Conservation (phyloP, 2,113 vertebrate species). For the Jaculus jaculus region DNA sequence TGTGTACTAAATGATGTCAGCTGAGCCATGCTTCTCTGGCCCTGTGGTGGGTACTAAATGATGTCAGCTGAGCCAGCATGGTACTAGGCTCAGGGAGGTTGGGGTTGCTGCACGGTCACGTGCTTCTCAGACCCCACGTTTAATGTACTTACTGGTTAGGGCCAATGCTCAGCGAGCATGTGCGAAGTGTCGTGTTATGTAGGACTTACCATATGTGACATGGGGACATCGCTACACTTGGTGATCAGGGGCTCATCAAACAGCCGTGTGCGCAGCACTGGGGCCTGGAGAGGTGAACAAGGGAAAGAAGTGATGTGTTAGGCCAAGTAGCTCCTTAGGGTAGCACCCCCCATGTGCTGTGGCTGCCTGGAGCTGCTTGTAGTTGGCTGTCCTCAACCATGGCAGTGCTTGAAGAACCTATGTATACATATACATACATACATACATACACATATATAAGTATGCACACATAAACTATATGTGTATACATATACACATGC, state of each 20-base stretch:
- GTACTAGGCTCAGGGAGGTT: rapidly evolving
- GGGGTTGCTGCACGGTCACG: not conserved
- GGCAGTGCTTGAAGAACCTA: no score
- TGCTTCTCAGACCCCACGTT: no score
- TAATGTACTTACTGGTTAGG: not conserved
- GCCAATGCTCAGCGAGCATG: not conserved
- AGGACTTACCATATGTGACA: rapidly evolving
- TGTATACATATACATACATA: no score
- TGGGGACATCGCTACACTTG: rapidly evolving
- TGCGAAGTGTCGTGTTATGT: rapidly evolving
- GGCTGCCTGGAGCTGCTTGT: no score
- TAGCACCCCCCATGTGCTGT: no score
- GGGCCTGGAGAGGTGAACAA: not conserved
- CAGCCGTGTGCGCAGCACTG: rapidly evolving
- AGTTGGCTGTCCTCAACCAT: no score
- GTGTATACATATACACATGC: no score
- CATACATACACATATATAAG: no score
- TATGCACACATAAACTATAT: no score
- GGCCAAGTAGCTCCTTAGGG: no score
- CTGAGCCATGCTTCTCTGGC: rapidly evolving
- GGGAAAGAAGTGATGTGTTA: not conserved
- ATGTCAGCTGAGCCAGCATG: rapidly evolving
- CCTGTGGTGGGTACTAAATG: rapidly evolving
- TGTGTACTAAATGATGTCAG: rapidly evolving
- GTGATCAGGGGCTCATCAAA: not conserved